Evolutionary conservation across 2,113 vertebrate species (phyloP).

Genomic region (Leptodactylus fuscus): DNA sequence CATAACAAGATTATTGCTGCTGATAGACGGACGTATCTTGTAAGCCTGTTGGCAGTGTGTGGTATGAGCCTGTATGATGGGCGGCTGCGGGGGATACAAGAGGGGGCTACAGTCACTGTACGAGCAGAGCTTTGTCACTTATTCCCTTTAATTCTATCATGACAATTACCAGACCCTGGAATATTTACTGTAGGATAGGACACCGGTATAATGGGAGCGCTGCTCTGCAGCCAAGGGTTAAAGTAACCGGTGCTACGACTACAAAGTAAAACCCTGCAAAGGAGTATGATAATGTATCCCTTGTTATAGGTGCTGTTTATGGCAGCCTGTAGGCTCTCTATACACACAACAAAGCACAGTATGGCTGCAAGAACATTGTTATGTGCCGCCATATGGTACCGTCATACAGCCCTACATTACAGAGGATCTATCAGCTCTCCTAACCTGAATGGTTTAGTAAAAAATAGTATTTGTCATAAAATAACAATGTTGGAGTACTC

Average conservation of each 20-base stretch:
- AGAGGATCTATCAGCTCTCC: no score
- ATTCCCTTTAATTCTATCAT: not conserved
- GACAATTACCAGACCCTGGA: not conserved
- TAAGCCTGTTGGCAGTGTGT: not conserved
- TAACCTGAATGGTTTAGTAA: no score
- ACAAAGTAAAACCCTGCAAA: no score
- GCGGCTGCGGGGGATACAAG: not conserved
- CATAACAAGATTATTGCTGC: conserved; percentile 3
- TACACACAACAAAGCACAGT: no score
- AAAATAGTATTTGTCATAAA: no score
- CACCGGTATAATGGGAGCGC: not conserved
- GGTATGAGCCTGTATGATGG: not conserved
- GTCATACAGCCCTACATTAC: no score
- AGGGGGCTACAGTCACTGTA: not conserved
- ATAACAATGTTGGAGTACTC: no score
- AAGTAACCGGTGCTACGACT: no score
- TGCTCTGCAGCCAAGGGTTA: no score
- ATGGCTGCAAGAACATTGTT: no score
- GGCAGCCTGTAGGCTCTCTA: not conserved
- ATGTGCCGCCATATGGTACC: no score
- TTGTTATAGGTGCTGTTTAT: not conserved
- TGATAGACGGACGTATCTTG: not conserved
- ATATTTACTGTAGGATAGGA: not conserved
- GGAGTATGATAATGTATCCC: no score
- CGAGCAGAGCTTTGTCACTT: not conserved